Conservation (phyloP, 2,113 vertebrate species). For the Microcebus murinus region DNA sequence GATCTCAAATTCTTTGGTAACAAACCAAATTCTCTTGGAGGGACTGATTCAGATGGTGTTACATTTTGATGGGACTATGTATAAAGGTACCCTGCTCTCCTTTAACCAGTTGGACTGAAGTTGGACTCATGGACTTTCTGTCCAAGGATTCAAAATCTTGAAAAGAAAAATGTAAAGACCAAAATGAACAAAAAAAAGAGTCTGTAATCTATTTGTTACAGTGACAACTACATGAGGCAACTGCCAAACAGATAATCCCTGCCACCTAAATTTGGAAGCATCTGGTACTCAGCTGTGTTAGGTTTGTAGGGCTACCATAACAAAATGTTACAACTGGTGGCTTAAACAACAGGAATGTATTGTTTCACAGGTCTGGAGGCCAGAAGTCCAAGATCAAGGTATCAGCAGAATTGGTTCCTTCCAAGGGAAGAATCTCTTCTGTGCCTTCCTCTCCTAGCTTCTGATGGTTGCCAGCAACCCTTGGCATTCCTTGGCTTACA, state of each 20-base stretch:
- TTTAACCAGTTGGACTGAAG: background rate
- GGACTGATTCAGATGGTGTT: background rate
- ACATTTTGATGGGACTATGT: background rate
- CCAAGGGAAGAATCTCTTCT: background rate
- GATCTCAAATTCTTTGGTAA: slow-evolving; percentile 7
- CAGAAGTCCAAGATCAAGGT: background rate
- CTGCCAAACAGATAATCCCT: background rate
- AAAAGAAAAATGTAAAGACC: background rate
- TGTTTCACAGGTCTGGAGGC: background rate
- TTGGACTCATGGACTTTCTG: background rate
- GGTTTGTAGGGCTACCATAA: background rate
- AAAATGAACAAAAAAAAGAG: background rate
- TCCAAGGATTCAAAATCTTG: background rate
- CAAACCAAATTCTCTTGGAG: background rate
- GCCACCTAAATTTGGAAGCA: background rate
- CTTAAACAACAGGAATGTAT: background rate
- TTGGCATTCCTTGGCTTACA: background rate
- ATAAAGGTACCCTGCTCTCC: background rate
- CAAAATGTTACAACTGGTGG: background rate
- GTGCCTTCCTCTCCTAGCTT: background rate
- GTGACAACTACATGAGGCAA: background rate
- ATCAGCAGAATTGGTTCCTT: background rate
- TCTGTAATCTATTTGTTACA: background rate
- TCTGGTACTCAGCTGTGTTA: background rate
- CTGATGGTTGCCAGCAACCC: background rate